These are phyloP conservation scores for Theretra japonica DNA, from an alignment of 2,888 invertebrate species.

Conservation along the genomic window DNA sequence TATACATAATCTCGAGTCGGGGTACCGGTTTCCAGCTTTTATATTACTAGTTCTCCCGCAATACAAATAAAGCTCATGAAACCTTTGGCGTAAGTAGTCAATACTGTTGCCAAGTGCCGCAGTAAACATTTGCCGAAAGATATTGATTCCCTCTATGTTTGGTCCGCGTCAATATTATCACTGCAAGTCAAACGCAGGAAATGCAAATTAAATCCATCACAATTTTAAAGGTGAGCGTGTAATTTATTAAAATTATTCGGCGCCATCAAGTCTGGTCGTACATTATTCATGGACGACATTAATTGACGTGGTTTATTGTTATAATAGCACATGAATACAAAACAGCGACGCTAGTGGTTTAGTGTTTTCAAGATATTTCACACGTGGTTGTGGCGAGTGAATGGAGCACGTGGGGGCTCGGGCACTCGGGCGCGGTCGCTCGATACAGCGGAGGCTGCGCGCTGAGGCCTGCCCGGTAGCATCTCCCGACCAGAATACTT, in stretches of 20 bases:
- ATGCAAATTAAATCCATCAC: conserved; percentile 15
- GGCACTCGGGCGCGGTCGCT: conserved; percentile 72
- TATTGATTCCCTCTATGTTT: conserved; percentile 3
- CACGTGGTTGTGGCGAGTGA: conserved; percentile 60
- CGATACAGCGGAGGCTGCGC: conserved; percentile 77
- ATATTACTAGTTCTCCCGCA: background rate
- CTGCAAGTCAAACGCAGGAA: conserved; percentile 8
- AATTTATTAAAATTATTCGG: conserved; percentile 27
- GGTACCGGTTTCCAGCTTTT: background rate
- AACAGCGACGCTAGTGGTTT: conserved; percentile 8
- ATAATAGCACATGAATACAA: background rate
- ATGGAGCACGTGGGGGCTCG: conserved; percentile 70
- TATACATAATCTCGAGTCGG: background rate
- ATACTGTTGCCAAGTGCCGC: background rate
- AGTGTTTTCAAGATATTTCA: conserved; percentile 29
- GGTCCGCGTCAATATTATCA: background rate
- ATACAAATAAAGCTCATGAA: background rate
- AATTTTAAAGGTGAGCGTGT: conserved; percentile 20
- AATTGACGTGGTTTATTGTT: conserved; percentile 23
- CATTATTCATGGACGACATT: conserved; percentile 21
- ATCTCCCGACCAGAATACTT: conserved; percentile 34
- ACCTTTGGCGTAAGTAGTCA: background rate
- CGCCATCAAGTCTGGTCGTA: conserved; percentile 23
- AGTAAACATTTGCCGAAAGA: background rate
- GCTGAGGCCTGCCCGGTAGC: conserved; percentile 61